Conservation (phyloP, 64 coral and sea anemone species). For the Stylophora pistillata region DNA sequence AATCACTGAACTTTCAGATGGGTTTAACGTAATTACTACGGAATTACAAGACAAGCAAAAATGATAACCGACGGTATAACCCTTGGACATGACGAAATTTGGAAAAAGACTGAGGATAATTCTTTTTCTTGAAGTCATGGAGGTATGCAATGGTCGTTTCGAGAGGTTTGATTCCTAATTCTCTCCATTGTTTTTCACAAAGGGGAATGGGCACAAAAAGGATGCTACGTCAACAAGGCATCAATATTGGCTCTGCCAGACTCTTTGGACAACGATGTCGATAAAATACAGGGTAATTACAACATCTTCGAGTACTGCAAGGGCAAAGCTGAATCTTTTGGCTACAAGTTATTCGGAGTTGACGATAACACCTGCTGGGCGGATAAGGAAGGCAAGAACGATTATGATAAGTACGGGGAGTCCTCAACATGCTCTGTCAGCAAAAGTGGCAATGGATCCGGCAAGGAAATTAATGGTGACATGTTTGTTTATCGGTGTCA, state of each 20-base stretch:
- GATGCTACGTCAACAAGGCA: conserved; percentile 2
- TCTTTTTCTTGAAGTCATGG: no score
- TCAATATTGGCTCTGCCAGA: neutral
- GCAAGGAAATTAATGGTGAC: neutral
- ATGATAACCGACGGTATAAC: no score
- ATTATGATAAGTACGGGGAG: neutral
- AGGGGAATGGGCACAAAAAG: neutral
- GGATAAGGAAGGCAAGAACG: neutral
- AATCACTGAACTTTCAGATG: no score
- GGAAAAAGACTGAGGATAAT: no score
- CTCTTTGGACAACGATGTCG: neutral
- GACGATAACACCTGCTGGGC: neutral
- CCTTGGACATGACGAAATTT: no score
- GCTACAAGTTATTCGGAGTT: conserved; percentile 1
- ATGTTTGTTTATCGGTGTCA: conserved; percentile 3
- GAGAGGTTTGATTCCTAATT: neutral
- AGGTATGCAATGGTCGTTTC: no score
- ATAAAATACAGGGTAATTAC: neutral
- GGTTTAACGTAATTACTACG: no score
- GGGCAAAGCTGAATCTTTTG: neutral
- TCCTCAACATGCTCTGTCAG: neutral
- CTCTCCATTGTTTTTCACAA: neutral
- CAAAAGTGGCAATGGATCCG: neutral
- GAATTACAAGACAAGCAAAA: no score
- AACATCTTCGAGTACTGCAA: neutral